phyloP scores from a whole-genome alignment of 2,888 invertebrate species.

The Panopea generosa region DNA sequence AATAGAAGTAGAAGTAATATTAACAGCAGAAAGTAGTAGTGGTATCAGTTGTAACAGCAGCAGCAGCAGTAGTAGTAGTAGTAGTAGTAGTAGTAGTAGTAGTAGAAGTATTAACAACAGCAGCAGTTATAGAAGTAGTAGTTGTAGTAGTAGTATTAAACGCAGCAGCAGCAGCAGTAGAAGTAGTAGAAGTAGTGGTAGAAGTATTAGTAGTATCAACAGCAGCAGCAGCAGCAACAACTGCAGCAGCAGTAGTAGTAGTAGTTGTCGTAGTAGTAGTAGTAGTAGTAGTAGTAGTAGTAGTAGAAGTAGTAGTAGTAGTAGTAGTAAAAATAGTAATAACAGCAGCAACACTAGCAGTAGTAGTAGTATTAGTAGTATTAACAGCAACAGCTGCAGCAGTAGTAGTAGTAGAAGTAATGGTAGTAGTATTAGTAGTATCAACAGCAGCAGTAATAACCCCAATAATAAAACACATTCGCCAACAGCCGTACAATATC shows the following conservation, averaged over 20 bases:
- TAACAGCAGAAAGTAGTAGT: slow-evolving; percentile 10
- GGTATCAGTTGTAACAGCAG: slow-evolving; percentile 5
- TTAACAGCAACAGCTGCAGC: slow-evolving; percentile 11
- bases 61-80: not conserved
- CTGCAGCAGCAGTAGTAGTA: too few relatives aligned
- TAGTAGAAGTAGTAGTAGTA: too few relatives aligned
- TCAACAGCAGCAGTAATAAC: too few relatives aligned
- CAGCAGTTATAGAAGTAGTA: not conserved
- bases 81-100: slow-evolving; percentile 1
- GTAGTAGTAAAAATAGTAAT: too few relatives aligned
- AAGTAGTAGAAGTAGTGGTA: slow-evolving; percentile 19
- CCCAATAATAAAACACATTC: too few relatives aligned
- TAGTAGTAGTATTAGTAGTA: slow-evolving; percentile 18
- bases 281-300: too few relatives aligned
- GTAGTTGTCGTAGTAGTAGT: not conserved
- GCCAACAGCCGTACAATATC: too few relatives aligned
- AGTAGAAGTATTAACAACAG: not conserved
- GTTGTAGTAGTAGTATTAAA: not conserved
- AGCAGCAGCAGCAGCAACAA: not conserved
- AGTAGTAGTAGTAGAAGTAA: too few relatives aligned
- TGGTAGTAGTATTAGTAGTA: too few relatives aligned
- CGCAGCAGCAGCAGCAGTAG: not conserved
- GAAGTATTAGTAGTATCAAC: too few relatives aligned
- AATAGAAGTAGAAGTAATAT: too few relatives aligned
- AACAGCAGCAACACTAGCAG: slow-evolving; percentile 12